Percentiles rank a stretch among this genome's conserved stretches.
phyloP scores from a whole-genome alignment of 2,113 vertebrate species.

The Plecotus auritus region DNA sequence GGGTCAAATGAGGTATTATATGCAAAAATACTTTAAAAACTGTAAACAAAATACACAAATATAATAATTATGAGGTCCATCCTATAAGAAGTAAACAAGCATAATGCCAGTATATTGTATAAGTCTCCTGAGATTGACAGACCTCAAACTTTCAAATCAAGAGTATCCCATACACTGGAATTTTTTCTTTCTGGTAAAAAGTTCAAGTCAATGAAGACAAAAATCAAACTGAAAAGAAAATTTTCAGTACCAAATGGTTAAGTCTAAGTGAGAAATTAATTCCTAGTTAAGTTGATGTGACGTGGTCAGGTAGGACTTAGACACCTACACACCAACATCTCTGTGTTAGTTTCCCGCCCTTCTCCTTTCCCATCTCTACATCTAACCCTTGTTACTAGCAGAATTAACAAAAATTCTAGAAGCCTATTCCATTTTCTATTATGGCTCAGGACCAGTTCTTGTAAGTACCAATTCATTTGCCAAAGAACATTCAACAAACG shows the following conservation, averaged over 20 bases:
- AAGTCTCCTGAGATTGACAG: not conserved
- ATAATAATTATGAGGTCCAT: not conserved
- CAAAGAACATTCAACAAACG: slow-evolving; percentile 12
- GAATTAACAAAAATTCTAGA: slow-evolving; percentile 10
- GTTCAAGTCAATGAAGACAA: not conserved
- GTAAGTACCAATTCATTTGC: not conserved
- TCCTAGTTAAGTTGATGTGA: not conserved
- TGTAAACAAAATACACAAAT: not conserved
- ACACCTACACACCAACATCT: not conserved
- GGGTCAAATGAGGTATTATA: not conserved
- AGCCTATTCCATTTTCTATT: not conserved
- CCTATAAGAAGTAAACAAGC: not conserved
- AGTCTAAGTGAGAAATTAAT: slow-evolving; percentile 5
- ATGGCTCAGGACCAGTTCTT: not conserved
- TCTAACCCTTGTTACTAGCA: not conserved
- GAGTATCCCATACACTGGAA: not conserved
- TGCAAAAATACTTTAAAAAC: not conserved
- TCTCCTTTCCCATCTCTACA: not conserved
- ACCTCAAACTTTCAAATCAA: slow-evolving; percentile 27
- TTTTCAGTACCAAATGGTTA: slow-evolving; percentile 14
- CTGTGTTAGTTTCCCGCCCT: not conserved
- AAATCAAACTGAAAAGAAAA: not conserved
- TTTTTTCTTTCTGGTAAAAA: slow-evolving; percentile 34
- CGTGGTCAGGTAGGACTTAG: not conserved
- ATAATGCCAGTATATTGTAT: not conserved